Evolutionary conservation across 2,113 vertebrate genomes (phyloP).

Genomic region (Hippocampus mohnikei): DNA sequence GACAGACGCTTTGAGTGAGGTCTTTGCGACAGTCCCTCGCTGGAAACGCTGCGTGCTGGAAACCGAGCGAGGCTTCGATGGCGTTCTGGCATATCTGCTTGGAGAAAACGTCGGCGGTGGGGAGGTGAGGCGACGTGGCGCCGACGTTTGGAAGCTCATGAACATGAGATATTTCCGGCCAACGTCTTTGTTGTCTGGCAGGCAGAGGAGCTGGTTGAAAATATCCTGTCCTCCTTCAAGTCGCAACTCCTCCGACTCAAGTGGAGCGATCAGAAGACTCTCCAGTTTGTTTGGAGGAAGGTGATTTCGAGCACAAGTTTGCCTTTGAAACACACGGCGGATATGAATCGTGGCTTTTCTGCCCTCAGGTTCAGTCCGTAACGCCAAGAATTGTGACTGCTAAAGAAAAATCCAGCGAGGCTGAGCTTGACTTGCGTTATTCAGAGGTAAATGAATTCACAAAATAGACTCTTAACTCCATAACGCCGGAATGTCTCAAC

Average conservation of each 20-base stretch:
- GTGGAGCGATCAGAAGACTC: constrained; percentile 52
- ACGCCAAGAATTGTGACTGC: constrained; percentile 57
- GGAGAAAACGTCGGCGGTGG: constrained; percentile 36
- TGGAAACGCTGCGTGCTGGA: constrained; percentile 70
- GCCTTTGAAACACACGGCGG: background rate
- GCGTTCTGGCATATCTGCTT: constrained; percentile 55
- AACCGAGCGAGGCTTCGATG: constrained; percentile 65
- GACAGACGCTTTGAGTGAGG: background rate
- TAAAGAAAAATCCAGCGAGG: constrained; percentile 19
- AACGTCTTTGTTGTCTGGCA: constrained; percentile 33
- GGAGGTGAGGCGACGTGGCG: constrained; percentile 45
- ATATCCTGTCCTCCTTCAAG: constrained; percentile 62
- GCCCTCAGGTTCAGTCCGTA: constrained; percentile 59
- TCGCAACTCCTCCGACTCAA: constrained; percentile 53
- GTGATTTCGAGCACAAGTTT: constrained; percentile 34
- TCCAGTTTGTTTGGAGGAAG: constrained; percentile 55
- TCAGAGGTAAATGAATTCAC: constrained; percentile 50
- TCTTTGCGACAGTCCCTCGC: constrained; percentile 49
- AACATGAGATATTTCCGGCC: background rate
- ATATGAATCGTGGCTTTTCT: background rate
- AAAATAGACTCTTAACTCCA: background rate
- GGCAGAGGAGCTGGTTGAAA: constrained; percentile 63
- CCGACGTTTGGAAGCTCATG: background rate
- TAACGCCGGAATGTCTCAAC: background rate
- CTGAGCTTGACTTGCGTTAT: constrained; percentile 58